phyloP scores from a whole-genome alignment of 2,888 invertebrate genomes.

The Phanerotoma sp. region DNA sequence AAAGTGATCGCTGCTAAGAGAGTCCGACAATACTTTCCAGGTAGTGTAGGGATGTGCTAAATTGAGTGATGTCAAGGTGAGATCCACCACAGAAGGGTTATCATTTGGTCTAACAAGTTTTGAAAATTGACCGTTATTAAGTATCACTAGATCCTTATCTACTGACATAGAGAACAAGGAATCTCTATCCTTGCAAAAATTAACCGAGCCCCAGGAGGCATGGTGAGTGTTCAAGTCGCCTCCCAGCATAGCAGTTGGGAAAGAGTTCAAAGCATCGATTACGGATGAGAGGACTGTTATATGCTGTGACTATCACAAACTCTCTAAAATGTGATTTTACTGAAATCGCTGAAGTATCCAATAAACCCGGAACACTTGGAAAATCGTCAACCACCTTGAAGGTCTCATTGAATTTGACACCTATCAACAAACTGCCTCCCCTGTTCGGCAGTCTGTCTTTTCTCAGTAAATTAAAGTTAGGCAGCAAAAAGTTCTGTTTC shows the following conservation, averaged over 20 bases:
- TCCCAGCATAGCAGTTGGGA: neutral
- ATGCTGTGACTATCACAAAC: neutral
- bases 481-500: neutral
- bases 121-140: slow-evolving; percentile 1
- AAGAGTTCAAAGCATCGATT: neutral
- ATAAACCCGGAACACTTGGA: too few relatives aligned
- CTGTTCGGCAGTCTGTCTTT: neutral
- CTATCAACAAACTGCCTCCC: neutral
- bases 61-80: neutral
- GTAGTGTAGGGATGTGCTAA: neutral
- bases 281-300: neutral
- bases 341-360: neutral
- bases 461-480: neutral
- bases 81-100: neutral
- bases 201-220: slow-evolving; percentile 8
- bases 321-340: neutral
- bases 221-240: slow-evolving; percentile 20
- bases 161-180: neutral
- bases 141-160: neutral
- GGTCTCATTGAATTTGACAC: neutral
- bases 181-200: neutral
- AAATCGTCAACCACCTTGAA: neutral
- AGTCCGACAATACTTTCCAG: slow-evolving; percentile 1
- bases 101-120: neutral
- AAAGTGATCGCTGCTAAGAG: slow-evolving; percentile 15